A percentile compares a stretch with the other conserved stretches of the same genome.
Evolutionary conservation across 2,888 invertebrate genomes (phyloP).

Genomic region (Dolomedes plantarius): DNA sequence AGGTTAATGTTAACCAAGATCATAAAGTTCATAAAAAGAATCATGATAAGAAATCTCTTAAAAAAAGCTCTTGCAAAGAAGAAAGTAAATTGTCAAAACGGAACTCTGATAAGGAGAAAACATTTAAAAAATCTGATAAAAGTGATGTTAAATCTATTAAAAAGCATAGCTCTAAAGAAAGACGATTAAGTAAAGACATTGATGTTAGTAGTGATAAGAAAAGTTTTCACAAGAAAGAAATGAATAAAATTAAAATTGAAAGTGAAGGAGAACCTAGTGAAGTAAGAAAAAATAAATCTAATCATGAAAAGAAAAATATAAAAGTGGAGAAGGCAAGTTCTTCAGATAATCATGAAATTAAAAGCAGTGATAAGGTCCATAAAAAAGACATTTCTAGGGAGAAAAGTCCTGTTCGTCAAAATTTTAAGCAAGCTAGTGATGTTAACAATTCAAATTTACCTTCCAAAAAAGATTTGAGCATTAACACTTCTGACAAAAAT

Average conservation of each 20-base stretch:
- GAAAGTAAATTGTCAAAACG: not conserved
- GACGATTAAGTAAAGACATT: not conserved
- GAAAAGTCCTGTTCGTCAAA: not conserved
- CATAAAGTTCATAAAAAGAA: not conserved
- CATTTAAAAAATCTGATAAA: not conserved
- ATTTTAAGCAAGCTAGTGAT: not conserved
- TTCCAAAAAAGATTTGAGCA: not conserved
- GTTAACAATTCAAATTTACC: not conserved
- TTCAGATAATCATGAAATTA: not conserved
- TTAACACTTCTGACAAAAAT: not conserved
- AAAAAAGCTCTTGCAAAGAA: not conserved
- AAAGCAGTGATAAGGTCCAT: not conserved
- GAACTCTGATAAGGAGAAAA: not conserved
- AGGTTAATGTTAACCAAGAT: not conserved
- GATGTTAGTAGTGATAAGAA: not conserved
- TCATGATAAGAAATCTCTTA: slow-evolving; percentile 7
- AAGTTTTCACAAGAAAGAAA: slow-evolving; percentile 29
- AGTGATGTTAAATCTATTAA: slow-evolving; percentile 20
- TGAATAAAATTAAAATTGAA: slow-evolving; percentile 27
- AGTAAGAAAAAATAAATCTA: not conserved
- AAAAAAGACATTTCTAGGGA: not conserved
- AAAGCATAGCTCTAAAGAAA: slow-evolving; percentile 19
- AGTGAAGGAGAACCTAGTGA: not conserved
- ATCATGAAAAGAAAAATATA: not conserved
- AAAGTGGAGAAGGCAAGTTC: not conserved